These are phyloP conservation scores for Acomys russatus DNA, from an alignment of 2,797 vertebrate genomes.

Conservation along the genomic window DNA sequence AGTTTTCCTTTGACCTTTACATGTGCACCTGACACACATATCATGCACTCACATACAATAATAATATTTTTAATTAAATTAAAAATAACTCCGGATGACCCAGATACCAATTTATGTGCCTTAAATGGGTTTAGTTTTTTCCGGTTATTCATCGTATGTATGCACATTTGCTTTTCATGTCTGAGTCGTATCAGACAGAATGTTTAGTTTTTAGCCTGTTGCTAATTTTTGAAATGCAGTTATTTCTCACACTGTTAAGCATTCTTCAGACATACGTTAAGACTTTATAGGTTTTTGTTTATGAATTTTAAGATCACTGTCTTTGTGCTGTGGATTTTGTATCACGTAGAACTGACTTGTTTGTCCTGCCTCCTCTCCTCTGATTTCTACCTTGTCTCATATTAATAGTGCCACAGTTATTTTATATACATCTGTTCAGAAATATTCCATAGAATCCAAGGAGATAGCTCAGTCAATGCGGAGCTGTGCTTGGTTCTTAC, in stretches of 20 bases:
- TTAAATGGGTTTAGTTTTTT: background rate
- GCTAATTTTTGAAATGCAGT: background rate
- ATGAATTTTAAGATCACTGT: background rate
- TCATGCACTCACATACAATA: background rate
- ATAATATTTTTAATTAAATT: background rate
- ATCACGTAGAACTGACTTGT: constrained; percentile 30
- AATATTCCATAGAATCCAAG: background rate
- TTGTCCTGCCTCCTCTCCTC: background rate
- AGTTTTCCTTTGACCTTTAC: background rate
- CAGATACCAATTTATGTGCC: background rate
- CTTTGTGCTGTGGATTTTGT: background rate
- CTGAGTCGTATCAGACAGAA: background rate
- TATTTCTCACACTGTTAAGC: background rate
- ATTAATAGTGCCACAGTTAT: background rate
- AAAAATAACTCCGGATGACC: background rate
- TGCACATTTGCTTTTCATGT: background rate
- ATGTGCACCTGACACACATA: background rate
- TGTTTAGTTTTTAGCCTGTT: background rate
- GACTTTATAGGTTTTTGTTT: background rate
- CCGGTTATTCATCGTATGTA: background rate
- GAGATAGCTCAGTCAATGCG: background rate
- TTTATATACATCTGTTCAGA: background rate
- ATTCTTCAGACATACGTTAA: background rate
- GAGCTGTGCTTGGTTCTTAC: background rate
- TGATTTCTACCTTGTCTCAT: background rate